Evolutionary conservation across 1,140 invertebrate species (phyloP), one percentile per base, ranked within the genome.

Genomic region (Drosophila fuyamai): DNA sequence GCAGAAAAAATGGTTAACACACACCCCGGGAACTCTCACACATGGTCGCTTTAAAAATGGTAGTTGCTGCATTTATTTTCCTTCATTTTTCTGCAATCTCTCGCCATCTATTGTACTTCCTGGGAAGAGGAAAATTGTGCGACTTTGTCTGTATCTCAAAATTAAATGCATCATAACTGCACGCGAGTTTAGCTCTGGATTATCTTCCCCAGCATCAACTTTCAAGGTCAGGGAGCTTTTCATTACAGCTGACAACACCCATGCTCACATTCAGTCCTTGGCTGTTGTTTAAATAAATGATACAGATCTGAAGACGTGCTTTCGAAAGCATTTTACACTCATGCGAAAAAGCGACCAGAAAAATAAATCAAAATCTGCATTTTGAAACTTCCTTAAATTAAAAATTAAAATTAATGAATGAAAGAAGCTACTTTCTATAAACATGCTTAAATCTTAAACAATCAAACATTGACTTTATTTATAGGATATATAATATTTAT

Each of bases 1-100:
- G 40, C 40, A 57, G 23, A 57, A 70, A 58, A 76, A 81, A 54
- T 66, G 73, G 67, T 65, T 70, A 77, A 62, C 41, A 48, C 40
- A 50, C 47, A 32, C 40, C 68, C 48, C 56, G 57, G 66, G 76
- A 79, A 74, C 53, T 51, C 38, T 79, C 73, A 67, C 72, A 76
- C 53, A 60, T 67, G 57, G n/a, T 57, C 23, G 53, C 41, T 44
- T 46, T 41, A 43, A 43, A 61, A 59, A 46, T 51, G 47, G 50
- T 35, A 41, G 29, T 48, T 38, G 32, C 6, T 55, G 48, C 43
- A 47, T 23, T 62, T 44, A 51, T 43, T 65, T 16, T 12, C 59
- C 9, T 29, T 14, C 7, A 43, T 44, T 65, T 62, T 14, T 14
- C 12, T 36, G 50, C 50, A 53, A 53, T 53, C 50, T 53, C 9